These are phyloP conservation scores for Melanerpes formicivorus DNA, from an alignment of 2,113 vertebrate species.

Conservation along the genomic window DNA sequence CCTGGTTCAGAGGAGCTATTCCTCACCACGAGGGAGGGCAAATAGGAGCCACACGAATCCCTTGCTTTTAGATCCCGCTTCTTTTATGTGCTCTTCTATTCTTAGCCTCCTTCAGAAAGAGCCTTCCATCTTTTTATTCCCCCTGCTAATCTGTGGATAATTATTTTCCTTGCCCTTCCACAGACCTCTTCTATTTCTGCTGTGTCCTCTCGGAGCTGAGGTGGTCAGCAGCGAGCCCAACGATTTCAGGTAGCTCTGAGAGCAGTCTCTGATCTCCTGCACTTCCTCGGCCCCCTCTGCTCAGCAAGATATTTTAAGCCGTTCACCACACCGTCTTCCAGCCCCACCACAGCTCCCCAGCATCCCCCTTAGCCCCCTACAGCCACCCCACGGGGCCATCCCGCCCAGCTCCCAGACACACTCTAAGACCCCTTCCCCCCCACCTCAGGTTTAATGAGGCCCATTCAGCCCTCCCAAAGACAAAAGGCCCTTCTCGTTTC, in stretches of 20 bases:
- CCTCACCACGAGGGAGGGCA: background rate
- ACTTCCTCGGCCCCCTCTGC: background rate
- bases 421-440: conserved; percentile 71
- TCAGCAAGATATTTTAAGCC: background rate
- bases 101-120: conserved; percentile 28
- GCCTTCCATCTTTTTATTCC: conserved; percentile 8
- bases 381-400: fast-evolving
- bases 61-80: conserved; percentile 6
- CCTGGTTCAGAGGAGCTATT: background rate
- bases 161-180: conserved; percentile 54
- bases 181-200: conserved; percentile 59
- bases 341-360: background rate
- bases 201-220: background rate
- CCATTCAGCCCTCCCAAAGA: conserved; percentile 76
- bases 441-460: conserved; percentile 73
- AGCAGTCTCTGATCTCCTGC: background rate
- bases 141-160: conserved; percentile 16
- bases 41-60: conserved; percentile 5
- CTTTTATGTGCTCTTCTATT: conserved; percentile 58
- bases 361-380: background rate
- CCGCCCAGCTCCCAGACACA: conserved; percentile 8
- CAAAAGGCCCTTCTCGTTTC: conserved; percentile 85
- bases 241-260: background rate
- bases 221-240: background rate
- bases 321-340: background rate